These are phyloP conservation scores for Accipiter cooperii DNA, from an alignment of 2,113 vertebrate species.

Conservation along the genomic window DNA sequence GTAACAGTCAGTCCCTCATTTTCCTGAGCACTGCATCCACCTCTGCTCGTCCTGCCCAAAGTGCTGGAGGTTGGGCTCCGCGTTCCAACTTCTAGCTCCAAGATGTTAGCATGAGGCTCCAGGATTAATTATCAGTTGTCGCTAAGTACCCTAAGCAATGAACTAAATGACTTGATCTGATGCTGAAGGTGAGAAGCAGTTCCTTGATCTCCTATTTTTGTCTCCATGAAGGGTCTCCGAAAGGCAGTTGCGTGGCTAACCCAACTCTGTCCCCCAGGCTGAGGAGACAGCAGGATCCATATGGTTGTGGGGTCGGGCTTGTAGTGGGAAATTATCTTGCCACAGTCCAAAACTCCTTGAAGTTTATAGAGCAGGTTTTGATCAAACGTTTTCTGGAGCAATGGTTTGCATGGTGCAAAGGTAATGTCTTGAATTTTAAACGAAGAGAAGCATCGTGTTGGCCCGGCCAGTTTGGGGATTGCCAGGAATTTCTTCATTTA, in stretches of 20 bases:
- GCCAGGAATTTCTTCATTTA: background rate
- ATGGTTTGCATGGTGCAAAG: background rate
- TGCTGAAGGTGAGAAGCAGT: background rate
- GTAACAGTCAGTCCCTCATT: slow-evolving; percentile 16
- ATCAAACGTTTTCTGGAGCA: background rate
- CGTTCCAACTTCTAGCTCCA: background rate
- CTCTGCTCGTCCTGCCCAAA: background rate
- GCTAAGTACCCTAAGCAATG: background rate
- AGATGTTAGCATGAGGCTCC: background rate
- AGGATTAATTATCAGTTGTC: background rate
- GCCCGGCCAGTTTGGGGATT: background rate
- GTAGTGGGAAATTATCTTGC: background rate
- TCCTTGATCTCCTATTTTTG: background rate
- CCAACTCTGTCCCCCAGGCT: background rate
- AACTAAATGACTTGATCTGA: background rate
- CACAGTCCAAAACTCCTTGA: background rate
- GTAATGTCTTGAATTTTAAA: background rate
- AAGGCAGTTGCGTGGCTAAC: background rate
- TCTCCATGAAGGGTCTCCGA: background rate
- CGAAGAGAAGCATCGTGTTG: background rate
- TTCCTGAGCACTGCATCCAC: background rate
- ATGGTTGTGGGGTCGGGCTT: background rate
- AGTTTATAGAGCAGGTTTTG: background rate
- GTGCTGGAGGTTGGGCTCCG: background rate
- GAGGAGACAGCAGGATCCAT: background rate